Evolutionary conservation across 2,113 vertebrate species (phyloP).

Genomic region (Albula goreensis): DNA sequence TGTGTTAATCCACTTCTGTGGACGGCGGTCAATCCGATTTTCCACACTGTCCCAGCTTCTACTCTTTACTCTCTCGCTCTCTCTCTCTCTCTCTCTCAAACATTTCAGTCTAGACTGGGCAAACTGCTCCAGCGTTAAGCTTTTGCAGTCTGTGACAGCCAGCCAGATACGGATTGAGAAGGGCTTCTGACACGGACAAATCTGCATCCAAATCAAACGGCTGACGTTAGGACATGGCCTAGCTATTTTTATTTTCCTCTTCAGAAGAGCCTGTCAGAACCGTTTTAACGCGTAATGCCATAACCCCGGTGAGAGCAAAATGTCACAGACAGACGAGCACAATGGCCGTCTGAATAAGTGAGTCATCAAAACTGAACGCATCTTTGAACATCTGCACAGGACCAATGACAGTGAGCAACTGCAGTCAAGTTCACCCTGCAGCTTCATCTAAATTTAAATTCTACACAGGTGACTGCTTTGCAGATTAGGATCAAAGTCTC

Average conservation of each 20-base stretch:
- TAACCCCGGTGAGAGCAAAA: neutral
- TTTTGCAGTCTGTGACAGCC: neutral
- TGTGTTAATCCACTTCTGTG: slow-evolving; percentile 36
- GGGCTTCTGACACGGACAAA: neutral
- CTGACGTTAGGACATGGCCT: neutral
- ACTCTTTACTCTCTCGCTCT: neutral
- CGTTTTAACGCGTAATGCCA: neutral
- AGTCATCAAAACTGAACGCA: neutral
- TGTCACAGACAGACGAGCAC: too few species aligned
- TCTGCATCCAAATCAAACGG: neutral
- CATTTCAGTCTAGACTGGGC: neutral
- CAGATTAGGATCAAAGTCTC: neutral
- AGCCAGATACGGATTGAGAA: neutral
- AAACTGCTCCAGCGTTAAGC: neutral
- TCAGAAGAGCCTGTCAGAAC: neutral
- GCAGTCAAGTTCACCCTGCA: neutral
- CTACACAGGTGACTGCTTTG: neutral
- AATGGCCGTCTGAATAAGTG: too few species aligned
- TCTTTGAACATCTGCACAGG: neutral
- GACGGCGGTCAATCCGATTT: slow-evolving; percentile 32
- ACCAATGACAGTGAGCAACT: neutral
- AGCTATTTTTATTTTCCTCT: neutral
- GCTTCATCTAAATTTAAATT: neutral
- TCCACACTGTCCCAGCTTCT: slow-evolving; percentile 4
- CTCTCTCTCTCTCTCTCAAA: neutral